phyloP scores from a whole-genome alignment of 2,888 invertebrate species.

The Antheraea assamensis region DNA sequence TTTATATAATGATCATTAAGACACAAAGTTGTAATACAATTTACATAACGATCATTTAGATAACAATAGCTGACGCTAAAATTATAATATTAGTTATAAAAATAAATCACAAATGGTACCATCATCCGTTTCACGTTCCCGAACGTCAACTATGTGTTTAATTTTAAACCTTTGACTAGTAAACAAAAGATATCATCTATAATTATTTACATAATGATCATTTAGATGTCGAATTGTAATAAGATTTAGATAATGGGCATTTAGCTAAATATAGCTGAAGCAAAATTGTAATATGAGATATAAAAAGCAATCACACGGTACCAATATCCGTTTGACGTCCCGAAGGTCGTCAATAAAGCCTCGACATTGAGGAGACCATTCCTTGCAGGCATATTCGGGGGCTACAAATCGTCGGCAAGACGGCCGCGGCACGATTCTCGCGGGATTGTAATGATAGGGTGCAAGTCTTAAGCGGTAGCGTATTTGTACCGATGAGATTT shows the following conservation, averaged over 20 bases:
- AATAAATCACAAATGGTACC: no score
- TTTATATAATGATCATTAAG: no score
- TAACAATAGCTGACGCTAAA: no score
- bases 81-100: no score
- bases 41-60: no score
- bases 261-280: neutral
- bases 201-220: neutral
- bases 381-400: constrained; percentile 9
- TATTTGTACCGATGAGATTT: neutral
- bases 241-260: neutral
- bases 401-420: constrained; percentile 8
- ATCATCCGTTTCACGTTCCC: no score
- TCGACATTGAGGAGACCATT: constrained; percentile 13
- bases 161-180: neutral
- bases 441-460: constrained; percentile 13
- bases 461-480: neutral
- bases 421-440: constrained; percentile 10
- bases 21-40: no score
- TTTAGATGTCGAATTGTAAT: neutral
- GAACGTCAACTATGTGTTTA: neutral
- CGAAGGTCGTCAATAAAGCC: constrained; percentile 5
- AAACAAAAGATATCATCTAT: neutral
- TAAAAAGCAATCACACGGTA: constrained; percentile 7
- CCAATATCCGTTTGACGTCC: constrained; percentile 9
- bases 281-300: neutral